Evolutionary conservation across 2,113 vertebrate species (phyloP).

Genomic region (Dipodomys merriami): DNA sequence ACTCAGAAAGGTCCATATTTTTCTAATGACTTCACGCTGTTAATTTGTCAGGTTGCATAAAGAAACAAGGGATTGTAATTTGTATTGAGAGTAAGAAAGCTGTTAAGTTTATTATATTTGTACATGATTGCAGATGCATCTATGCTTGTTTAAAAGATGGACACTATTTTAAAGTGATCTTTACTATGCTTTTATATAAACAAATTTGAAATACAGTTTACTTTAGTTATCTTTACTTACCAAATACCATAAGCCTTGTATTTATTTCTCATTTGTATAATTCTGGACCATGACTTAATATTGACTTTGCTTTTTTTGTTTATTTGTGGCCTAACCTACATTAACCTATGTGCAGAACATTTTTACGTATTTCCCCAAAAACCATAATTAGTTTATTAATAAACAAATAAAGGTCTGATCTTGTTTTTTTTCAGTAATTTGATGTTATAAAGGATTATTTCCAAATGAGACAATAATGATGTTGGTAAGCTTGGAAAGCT

Average conservation of each 20-base stretch:
- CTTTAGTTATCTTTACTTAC: constrained; percentile 80
- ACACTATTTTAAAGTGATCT: constrained; percentile 85
- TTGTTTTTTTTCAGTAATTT: constrained; percentile 50
- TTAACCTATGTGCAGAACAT: constrained; percentile 66
- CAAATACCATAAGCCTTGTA: constrained; percentile 52
- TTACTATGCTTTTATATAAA: constrained; percentile 87
- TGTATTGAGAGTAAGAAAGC: constrained; percentile 77
- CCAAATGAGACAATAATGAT: constrained; percentile 19
- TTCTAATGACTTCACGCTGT: constrained; percentile 75
- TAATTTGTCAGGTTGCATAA: constrained; percentile 77
- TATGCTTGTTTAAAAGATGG: constrained; percentile 80
- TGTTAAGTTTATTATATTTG: constrained; percentile 75
- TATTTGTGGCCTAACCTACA: constrained; percentile 75
- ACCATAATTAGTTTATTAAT: constrained; percentile 78
- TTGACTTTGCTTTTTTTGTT: constrained; percentile 73
- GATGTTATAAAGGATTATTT: constrained; percentile 54
- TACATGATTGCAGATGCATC: constrained; percentile 78
- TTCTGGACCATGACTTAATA: constrained; percentile 77
- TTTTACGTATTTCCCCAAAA: constrained; percentile 79
- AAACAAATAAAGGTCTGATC: constrained; percentile 78
- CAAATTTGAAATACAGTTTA: constrained; percentile 75
- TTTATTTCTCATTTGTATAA: constrained; percentile 76
- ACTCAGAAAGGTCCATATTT: constrained; percentile 78
- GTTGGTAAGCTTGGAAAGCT: constrained; percentile 29
- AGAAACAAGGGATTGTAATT: constrained; percentile 76